phyloP scores from a whole-genome alignment of 2,113 vertebrate genomes.

The Lethenteron camtschaticum region DNA sequence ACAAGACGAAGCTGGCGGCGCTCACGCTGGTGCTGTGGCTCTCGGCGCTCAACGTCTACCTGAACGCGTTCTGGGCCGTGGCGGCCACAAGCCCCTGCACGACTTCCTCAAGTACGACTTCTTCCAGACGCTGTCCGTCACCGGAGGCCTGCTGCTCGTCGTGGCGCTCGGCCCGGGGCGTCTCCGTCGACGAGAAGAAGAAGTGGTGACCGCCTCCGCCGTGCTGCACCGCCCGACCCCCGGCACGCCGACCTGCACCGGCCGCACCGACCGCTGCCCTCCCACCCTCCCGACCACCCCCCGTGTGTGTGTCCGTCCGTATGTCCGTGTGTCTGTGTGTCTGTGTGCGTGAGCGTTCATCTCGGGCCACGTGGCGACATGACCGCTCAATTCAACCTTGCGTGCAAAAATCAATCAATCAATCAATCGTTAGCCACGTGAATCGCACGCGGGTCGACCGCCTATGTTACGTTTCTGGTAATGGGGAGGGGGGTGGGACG shows the following conservation, averaged over 20 bases:
- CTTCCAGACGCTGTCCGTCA: slow-evolving; percentile 97
- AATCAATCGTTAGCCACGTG: too few relatives aligned
- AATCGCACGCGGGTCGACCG: too few relatives aligned
- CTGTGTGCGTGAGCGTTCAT: too few relatives aligned
- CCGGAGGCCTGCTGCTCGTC: slow-evolving; percentile 74
- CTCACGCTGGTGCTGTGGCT: slow-evolving; percentile 87
- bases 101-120: slow-evolving; percentile 98
- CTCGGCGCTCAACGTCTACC: slow-evolving; percentile 78
- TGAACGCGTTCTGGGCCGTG: slow-evolving; percentile 93
- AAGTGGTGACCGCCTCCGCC: slow-evolving; percentile 41
- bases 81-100: slow-evolving; percentile 91
- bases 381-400: too few relatives aligned
- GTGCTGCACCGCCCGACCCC: too few relatives aligned
- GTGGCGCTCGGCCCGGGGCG: slow-evolving; percentile 89
- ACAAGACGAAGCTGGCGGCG: slow-evolving; percentile 88
- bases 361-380: too few relatives aligned
- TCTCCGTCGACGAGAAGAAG: slow-evolving; percentile 99
- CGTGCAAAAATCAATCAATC: too few relatives aligned
- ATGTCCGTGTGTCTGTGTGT: not conserved
- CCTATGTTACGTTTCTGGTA: too few relatives aligned
- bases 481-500: too few relatives aligned
- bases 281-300: not conserved
- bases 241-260: too few relatives aligned
- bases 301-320: not conserved
- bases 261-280: too few relatives aligned